phyloP scores from a whole-genome alignment of 2,113 vertebrate genomes.

The Aythya baeri region DNA sequence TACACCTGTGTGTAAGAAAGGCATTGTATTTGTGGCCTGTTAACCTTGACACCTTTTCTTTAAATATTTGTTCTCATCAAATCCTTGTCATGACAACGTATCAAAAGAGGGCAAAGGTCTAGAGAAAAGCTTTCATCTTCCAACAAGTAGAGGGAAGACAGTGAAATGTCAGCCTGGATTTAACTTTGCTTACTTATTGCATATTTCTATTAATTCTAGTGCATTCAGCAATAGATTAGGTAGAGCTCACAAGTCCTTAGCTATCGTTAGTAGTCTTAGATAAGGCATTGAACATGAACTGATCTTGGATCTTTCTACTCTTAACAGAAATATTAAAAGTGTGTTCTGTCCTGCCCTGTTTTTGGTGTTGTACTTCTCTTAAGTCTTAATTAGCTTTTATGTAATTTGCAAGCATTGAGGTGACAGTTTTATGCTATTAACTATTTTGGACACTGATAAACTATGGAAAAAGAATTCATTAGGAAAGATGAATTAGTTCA shows the following conservation, averaged over 20 bases:
- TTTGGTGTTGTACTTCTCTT: not conserved
- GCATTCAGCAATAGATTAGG: not conserved
- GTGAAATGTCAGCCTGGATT: conserved; percentile 2
- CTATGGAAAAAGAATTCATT: not conserved
- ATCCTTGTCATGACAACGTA: not conserved
- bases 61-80: conserved; percentile 3
- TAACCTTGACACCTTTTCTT: not conserved
- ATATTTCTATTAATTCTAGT: not conserved
- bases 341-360: accelerated
- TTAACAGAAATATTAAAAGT: not conserved
- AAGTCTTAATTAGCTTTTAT: not conserved
- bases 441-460: not conserved
- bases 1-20: not conserved
- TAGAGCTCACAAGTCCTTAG: not conserved
- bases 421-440: not conserved
- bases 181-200: not conserved
- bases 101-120: not conserved
- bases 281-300: not conserved
- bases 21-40: not conserved
- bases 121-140: not conserved
- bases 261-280: not conserved
- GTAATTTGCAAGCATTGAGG: not conserved
- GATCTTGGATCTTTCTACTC: not conserved
- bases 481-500: not conserved
- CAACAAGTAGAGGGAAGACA: not conserved